A percentile compares a stretch with the other conserved stretches of the same genome.
Evolutionary conservation across 2,113 vertebrate species (phyloP).

Genomic region (Marmota flaviventris): DNA sequence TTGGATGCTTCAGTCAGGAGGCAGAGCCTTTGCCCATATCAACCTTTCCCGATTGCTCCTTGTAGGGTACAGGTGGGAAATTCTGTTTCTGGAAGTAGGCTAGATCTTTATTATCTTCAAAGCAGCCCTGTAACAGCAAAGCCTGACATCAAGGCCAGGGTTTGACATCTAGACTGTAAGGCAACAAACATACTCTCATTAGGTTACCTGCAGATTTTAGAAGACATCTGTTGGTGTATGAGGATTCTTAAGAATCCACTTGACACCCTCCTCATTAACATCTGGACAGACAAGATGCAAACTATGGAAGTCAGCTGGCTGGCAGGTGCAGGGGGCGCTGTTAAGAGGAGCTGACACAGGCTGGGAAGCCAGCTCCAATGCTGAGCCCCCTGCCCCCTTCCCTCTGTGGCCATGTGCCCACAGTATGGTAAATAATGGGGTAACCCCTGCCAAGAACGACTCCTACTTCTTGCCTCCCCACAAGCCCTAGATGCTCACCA

Average conservation of each 20-base stretch:
- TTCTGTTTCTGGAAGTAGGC: not conserved
- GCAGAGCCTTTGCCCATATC: not conserved
- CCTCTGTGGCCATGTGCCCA: not conserved
- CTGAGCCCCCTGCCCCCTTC: not conserved
- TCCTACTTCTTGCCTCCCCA: not conserved
- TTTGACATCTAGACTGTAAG: not conserved
- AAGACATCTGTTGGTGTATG: not conserved
- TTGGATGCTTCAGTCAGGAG: not conserved
- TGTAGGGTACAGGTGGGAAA: not conserved
- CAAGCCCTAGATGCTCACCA: rapidly evolving
- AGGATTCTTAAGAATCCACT: not conserved
- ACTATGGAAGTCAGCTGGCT: not conserved
- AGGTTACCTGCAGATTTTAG: not conserved
- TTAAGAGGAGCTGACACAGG: not conserved
- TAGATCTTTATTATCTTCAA: not conserved
- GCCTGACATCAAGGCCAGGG: not conserved
- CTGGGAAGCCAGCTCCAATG: rapidly evolving
- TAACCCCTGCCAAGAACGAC: not conserved
- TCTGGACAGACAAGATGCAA: not conserved
- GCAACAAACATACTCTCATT: too few relatives aligned
- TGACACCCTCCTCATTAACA: not conserved
- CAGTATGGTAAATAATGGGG: not conserved
- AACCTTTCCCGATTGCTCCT: not conserved
- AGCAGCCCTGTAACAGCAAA: not conserved
- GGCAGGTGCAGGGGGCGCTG: rapidly evolving